Evolutionary conservation across 2,797 vertebrate species (phyloP).

Genomic region (Takifugu ocellatus): DNA sequence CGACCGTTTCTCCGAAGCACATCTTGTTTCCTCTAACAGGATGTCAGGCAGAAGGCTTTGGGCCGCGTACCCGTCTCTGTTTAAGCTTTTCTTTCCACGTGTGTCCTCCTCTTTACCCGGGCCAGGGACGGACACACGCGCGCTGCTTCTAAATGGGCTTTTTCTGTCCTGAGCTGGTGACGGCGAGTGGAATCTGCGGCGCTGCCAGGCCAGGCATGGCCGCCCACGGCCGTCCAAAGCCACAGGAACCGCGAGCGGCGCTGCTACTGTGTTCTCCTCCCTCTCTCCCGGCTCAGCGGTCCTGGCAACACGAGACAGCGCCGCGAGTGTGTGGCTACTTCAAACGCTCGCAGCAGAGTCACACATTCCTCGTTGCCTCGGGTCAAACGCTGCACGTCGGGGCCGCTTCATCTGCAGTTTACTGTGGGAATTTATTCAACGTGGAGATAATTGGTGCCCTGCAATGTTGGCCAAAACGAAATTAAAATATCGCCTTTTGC

Average conservation of each 20-base stretch:
- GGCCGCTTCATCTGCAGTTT: slow-evolving; percentile 9
- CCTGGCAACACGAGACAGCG: slow-evolving; percentile 45
- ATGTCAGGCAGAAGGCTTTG: slow-evolving; percentile 32
- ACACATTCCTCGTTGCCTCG: slow-evolving; percentile 44
- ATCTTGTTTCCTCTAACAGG: background rate
- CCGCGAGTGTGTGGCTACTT: slow-evolving; percentile 40
- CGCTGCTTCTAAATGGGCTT: slow-evolving; percentile 53
- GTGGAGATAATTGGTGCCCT: slow-evolving; percentile 1
- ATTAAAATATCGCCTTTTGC: background rate
- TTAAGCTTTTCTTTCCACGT: slow-evolving; percentile 56
- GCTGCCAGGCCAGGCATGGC: slow-evolving; percentile 67
- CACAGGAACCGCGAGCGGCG: slow-evolving; percentile 71
- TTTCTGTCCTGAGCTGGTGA: slow-evolving; percentile 58
- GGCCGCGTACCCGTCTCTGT: slow-evolving; percentile 45
- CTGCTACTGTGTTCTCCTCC: slow-evolving; percentile 48
- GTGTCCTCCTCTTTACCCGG: slow-evolving; percentile 26
- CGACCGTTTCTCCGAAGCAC: background rate
- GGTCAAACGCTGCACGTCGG: slow-evolving; percentile 28
- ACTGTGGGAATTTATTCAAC: slow-evolving; percentile 13
- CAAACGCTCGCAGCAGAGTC: slow-evolving; percentile 51
- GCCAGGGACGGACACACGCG: slow-evolving; percentile 18
- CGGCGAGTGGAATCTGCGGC: slow-evolving; percentile 72
- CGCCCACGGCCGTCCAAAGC: slow-evolving; percentile 70
- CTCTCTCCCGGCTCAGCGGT: slow-evolving; percentile 23
- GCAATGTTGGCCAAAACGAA: background rate